Evolutionary conservation across 2,797 vertebrate genomes (phyloP).

Genomic region (Tragelaphus oryx): DNA sequence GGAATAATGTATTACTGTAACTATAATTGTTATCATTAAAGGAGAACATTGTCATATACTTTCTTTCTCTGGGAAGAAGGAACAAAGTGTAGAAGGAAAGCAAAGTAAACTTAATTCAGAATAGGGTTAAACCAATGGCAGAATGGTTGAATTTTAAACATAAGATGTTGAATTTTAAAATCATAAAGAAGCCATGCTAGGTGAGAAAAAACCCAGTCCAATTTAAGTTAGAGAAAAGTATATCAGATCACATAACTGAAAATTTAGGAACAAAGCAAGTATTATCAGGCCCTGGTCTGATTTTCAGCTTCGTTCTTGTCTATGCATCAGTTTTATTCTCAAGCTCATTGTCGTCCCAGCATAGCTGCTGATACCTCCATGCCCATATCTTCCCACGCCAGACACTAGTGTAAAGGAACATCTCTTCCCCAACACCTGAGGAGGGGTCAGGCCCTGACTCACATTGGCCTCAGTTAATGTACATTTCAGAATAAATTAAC

Average conservation of each 20-base stretch:
- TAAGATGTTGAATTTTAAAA: background rate
- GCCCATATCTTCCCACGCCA: background rate
- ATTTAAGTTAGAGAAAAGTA: background rate
- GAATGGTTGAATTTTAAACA: background rate
- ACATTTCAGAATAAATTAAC: background rate
- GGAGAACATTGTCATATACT: background rate
- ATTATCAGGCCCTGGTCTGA: background rate
- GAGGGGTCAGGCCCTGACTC: background rate
- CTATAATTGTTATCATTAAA: background rate
- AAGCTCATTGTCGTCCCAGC: background rate
- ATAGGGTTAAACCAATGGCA: background rate
- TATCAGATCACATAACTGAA: background rate
- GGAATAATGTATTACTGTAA: background rate
- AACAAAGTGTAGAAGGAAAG: background rate
- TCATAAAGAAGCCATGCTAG: background rate
- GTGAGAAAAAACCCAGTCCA: background rate
- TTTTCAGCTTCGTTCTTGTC: background rate
- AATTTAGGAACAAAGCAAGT: background rate
- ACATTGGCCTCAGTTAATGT: too few species aligned
- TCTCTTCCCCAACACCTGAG: background rate
- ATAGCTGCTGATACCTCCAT: too few species aligned
- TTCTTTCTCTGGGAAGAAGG: background rate
- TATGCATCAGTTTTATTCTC: background rate
- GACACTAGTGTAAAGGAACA: background rate
- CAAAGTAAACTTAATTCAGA: background rate